A percentile compares a stretch with the other conserved stretches of the same genome.
Evolutionary conservation across 2,113 vertebrate species (phyloP).

Genomic region (Psammodynastes pulverulentus): DNA sequence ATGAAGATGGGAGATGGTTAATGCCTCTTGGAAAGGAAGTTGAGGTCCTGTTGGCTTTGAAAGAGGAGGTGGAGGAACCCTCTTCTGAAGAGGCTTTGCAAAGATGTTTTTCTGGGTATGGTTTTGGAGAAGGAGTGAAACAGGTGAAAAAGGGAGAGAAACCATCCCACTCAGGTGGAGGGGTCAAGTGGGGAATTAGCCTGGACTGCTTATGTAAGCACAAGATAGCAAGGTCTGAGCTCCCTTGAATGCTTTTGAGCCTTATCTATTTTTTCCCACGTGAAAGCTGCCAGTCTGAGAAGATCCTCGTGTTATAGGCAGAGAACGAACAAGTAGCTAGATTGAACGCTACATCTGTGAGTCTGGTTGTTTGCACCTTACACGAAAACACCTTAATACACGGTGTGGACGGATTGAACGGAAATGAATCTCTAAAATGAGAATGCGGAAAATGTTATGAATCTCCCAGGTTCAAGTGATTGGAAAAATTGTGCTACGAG

Average conservation of each 20-base stretch:
- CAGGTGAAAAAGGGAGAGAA: neutral
- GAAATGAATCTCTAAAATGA: neutral
- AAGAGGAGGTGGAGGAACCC: neutral
- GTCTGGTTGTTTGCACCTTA: neutral
- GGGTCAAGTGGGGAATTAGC: too few species aligned
- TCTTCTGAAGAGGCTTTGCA: neutral
- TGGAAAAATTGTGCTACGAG: neutral
- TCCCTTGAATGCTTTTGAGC: too few species aligned
- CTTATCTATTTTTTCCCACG: too few species aligned
- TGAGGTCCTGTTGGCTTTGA: neutral
- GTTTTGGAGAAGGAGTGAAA: neutral
- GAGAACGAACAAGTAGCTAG: neutral
- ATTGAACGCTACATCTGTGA: neutral
- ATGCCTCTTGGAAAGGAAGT: neutral
- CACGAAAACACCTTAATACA: neutral
- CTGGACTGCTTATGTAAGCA: too few species aligned
- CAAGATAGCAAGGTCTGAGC: too few species aligned
- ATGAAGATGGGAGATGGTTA: neutral
- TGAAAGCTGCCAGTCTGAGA: neutral
- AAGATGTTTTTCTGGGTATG: neutral
- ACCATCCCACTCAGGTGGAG: too few species aligned
- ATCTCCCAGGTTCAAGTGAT: neutral
- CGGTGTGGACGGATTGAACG: neutral
- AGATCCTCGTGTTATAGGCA: neutral
- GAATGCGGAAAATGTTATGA: neutral